phyloP scores from a whole-genome alignment of 2,113 vertebrate genomes.

The Hymenochirus boettgeri region DNA sequence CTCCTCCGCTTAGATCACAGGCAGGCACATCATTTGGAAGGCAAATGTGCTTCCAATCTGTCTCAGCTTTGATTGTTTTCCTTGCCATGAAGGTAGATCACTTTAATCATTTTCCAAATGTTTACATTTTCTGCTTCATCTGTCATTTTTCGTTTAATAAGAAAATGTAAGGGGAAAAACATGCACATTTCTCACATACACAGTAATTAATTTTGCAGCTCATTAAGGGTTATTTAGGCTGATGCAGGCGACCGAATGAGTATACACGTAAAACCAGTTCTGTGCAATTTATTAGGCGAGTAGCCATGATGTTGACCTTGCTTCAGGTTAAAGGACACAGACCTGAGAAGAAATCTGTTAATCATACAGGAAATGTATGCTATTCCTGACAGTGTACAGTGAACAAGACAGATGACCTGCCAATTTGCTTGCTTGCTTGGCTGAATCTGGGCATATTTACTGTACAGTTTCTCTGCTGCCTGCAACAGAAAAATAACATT shows the following conservation, averaged over 20 bases:
- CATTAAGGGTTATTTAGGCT: slow-evolving; percentile 45
- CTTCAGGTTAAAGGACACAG: slow-evolving; percentile 71
- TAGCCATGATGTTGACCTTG: slow-evolving; percentile 69
- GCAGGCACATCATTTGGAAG: slow-evolving; percentile 7
- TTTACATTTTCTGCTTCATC: slow-evolving; percentile 1
- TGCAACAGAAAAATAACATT: slow-evolving; percentile 62
- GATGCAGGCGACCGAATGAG: slow-evolving; percentile 48
- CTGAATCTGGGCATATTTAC: slow-evolving; percentile 69
- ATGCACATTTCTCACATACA: neutral
- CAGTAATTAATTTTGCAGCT: slow-evolving; percentile 46
- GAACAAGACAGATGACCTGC: slow-evolving; percentile 78
- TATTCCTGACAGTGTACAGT: slow-evolving; percentile 65
- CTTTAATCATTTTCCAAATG: slow-evolving; percentile 24
- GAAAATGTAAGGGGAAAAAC: neutral
- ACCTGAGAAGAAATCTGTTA: slow-evolving; percentile 71
- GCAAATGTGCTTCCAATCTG: neutral
- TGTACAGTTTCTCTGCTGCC: slow-evolving; percentile 56
- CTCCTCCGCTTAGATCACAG: slow-evolving; percentile 2
- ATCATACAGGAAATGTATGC: slow-evolving; percentile 65
- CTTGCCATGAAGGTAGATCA: slow-evolving; percentile 5
- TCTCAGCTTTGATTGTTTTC: slow-evolving; percentile 3
- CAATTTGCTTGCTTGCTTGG: slow-evolving; percentile 64
- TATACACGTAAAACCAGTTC: slow-evolving; percentile 37
- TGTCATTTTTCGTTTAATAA: neutral
- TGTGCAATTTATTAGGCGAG: slow-evolving; percentile 49